These are phyloP conservation scores for Palythoa grandiflora DNA, from an alignment of 92 coral and sea anemone genomes.

Conservation along the genomic window DNA sequence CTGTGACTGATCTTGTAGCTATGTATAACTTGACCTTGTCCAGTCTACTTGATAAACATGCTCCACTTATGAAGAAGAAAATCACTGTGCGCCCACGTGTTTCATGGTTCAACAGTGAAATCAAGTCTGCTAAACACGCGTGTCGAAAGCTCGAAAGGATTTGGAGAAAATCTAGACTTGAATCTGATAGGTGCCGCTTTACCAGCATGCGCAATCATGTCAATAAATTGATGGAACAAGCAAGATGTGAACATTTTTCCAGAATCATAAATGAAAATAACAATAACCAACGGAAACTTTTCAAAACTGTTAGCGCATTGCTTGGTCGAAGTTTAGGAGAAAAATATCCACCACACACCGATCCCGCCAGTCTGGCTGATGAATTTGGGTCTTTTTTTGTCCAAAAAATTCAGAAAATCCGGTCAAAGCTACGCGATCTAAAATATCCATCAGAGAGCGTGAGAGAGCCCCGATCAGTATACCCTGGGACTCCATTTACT, in stretches of 20 bases:
- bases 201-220: conserved; percentile 3
- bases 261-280: conserved; percentile 3
- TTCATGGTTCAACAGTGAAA: conserved; percentile 41
- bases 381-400: background rate
- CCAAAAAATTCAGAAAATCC: conserved; percentile 6
- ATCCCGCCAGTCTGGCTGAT: background rate
- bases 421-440: background rate
- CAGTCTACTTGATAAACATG: conserved; percentile 39
- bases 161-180: conserved; percentile 23
- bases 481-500: conserved; percentile 7
- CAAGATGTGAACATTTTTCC: conserved; percentile 9
- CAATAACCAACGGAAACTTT: conserved; percentile 29
- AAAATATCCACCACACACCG: conserved; percentile 10
- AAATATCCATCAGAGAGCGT: background rate
- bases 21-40: too few relatives aligned
- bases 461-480: background rate
- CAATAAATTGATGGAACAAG: conserved; percentile 4
- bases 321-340: background rate
- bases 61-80: conserved; percentile 31
- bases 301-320: conserved; percentile 13
- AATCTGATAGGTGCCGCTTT: conserved; percentile 3
- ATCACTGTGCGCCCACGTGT: conserved; percentile 7
- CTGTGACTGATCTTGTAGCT: too few relatives aligned
- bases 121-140: conserved; percentile 1
- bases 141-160: conserved; percentile 10